phyloP scores from a whole-genome alignment of 1,140 invertebrate species.

The Orius insidiosus region DNA sequence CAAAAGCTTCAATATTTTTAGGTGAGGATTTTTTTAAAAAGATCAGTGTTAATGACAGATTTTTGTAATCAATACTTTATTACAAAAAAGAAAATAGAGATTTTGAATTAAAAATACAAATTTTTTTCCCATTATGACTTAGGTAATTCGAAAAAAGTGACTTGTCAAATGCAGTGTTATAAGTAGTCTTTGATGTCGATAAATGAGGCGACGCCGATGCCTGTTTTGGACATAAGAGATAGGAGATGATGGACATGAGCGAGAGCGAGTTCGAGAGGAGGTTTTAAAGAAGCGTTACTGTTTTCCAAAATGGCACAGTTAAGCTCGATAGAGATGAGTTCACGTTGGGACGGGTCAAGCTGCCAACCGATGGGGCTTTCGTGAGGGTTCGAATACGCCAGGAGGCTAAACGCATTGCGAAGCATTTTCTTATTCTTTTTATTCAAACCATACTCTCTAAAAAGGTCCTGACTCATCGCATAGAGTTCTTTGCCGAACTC shows the following conservation, averaged over 20 bases:
- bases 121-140: too few species aligned
- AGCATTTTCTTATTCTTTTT: constrained; percentile 64
- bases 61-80: too few species aligned
- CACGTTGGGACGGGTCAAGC: constrained; percentile 76
- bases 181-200: constrained; percentile 46
- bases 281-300: constrained; percentile 67
- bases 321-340: constrained; percentile 81
- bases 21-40: too few species aligned
- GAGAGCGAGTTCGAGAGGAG: constrained; percentile 79
- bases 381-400: constrained; percentile 96
- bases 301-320: constrained; percentile 94
- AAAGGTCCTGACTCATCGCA: constrained; percentile 69
- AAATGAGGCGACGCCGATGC: constrained; percentile 86
- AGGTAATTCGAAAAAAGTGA: too few species aligned
- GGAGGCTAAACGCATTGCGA: constrained; percentile 89
- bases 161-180: too few species aligned
- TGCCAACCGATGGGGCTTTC: constrained; percentile 92
- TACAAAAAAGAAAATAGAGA: too few species aligned
- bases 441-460: constrained; percentile 63
- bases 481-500: constrained; percentile 87
- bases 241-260: constrained; percentile 76
- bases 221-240: constrained; percentile 70
- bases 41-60: too few species aligned
- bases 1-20: constrained; percentile 61
- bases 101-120: too few species aligned